phyloP scores from a whole-genome alignment of 2,888 invertebrate species.

The Trilocha varians region DNA sequence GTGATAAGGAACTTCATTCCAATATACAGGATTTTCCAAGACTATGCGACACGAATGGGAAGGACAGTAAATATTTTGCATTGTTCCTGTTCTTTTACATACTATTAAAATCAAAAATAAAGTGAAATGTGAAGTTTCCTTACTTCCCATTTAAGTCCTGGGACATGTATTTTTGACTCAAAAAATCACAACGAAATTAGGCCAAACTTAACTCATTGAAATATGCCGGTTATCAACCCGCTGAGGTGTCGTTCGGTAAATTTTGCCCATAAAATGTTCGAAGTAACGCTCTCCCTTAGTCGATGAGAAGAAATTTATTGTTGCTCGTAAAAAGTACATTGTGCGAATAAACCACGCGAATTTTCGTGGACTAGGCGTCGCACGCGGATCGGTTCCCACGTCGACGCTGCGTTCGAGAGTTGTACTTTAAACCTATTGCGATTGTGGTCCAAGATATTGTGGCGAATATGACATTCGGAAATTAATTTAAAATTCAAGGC shows the following conservation, averaged over 20 bases:
- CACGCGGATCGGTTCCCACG: slow-evolving; percentile 31
- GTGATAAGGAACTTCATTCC: no score
- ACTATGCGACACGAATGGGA: no score
- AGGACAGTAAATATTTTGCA: no score
- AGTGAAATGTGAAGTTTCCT: no score
- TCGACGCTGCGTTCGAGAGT: slow-evolving; percentile 34
- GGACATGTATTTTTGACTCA: no score
- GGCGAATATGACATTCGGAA: background rate
- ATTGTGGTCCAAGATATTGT: background rate
- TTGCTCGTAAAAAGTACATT: slow-evolving; percentile 50
- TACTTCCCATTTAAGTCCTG: no score
- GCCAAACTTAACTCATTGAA: background rate
- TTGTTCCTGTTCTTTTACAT: no score
- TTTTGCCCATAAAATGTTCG: slow-evolving; percentile 43
- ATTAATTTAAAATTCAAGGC: no score
- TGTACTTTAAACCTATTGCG: slow-evolving; percentile 23
- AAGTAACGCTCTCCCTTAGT: slow-evolving; percentile 36
- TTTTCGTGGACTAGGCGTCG: slow-evolving; percentile 22
- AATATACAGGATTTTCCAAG: no score
- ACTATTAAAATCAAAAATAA: no score
- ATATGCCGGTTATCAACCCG: background rate
- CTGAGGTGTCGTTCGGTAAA: slow-evolving; percentile 32
- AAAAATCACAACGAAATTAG: background rate
- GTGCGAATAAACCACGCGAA: slow-evolving; percentile 38
- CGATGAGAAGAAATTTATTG: slow-evolving; percentile 56